A percentile compares a stretch with the other conserved stretches of the same genome.
Conservation (phyloP, 2,113 vertebrate species). For the Lynx canadensis region DNA sequence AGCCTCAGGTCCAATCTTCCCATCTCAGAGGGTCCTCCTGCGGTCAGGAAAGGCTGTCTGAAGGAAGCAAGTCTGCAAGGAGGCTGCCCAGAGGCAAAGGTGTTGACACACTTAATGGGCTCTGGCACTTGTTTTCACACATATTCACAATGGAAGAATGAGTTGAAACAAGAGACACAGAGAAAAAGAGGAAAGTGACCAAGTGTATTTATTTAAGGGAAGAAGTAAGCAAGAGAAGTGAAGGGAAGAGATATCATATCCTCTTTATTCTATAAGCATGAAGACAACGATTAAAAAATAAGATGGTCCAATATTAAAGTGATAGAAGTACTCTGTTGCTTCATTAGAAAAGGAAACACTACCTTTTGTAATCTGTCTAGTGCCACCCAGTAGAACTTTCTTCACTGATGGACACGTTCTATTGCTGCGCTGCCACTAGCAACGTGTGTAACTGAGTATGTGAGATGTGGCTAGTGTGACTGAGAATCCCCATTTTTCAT, state of each 20-base stretch:
- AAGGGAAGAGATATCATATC: background rate
- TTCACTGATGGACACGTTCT: background rate
- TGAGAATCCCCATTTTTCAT: background rate
- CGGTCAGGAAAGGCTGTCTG: background rate
- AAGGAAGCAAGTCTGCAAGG: background rate
- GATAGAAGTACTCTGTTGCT: background rate
- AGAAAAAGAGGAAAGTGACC: background rate
- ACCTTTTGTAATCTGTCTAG: background rate
- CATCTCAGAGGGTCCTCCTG: background rate
- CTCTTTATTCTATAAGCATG: background rate
- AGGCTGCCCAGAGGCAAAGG: background rate
- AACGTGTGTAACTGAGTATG: background rate
- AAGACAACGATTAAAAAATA: background rate
- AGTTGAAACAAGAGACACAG: background rate
- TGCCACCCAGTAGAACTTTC: background rate
- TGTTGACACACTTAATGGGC: slow-evolving; percentile 4
- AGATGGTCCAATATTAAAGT: background rate
- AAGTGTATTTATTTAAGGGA: slow-evolving; percentile 35
- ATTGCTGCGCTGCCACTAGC: background rate
- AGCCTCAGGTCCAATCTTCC: background rate
- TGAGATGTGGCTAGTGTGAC: background rate
- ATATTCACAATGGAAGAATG: background rate
- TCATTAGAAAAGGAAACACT: background rate
- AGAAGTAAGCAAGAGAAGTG: background rate
- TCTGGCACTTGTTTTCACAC: slow-evolving; percentile 36